Base-by-base conservation (phyloP, 2,797 vertebrate genomes). In the Oreochromis mossambicus region DNA sequence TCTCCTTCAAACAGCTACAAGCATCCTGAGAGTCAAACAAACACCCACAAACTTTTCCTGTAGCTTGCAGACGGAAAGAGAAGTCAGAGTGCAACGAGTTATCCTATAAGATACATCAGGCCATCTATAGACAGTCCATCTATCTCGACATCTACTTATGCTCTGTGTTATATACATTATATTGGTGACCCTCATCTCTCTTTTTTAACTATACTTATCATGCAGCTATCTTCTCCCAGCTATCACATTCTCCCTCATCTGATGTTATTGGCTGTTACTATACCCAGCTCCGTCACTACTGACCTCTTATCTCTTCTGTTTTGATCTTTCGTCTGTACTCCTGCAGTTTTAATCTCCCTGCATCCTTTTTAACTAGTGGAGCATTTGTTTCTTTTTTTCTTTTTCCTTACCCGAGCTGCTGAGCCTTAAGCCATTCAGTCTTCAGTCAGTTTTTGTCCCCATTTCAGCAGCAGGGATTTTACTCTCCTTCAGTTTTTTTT, bases 11-110 rank as follows among this genome's bases (percentile, higher is more conserved):
- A 68, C 61, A 56, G 46, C 36, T 46, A 51, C 58, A 81, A 43
- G 81, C 81, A 76, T 6, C 5, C 61, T 41, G 26, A 79, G 24
- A 19, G 41, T 58, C 6, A 82, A 61, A 78, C 77, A 43, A 56
- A 34, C 46, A 66, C 41, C 8, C 36, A 36, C 55, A 41, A 78
- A 63, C 73, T 17, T 61, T 48, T 26, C 48, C 78, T 75, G 41
- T 3, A 46, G 32, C 66, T 79, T n/a, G 55, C 83, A 3, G 77
- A 29, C 9, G 9, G 83, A 89, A 80, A 52, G 70, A 78, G 68
- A 52, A 81, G 90, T 91, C 88, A 81, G 87, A 89, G 91, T 85
- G 88, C 88, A 87, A 82, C 85, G 83, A 94, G 81, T 92, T 89
- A 92, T 92, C 82, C 56, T 66, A 52, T 78, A 56, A 26, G 85